Evolutionary conservation across 2,113 vertebrate species (phyloP), one percentile per base, ranked within the genome.

Genomic region (Chaetops frenatus): DNA sequence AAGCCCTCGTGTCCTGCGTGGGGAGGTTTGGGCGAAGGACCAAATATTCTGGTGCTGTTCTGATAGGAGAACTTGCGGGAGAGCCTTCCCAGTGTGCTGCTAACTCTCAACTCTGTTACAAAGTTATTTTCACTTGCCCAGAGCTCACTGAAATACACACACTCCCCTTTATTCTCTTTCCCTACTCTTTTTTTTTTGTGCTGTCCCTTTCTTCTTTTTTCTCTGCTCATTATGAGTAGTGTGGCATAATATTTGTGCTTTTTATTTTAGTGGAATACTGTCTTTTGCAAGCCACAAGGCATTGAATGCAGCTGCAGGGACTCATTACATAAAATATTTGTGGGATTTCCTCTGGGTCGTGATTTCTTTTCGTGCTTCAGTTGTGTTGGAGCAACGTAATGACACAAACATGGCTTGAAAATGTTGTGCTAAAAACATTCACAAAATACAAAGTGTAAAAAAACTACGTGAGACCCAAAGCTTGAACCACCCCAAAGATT

Each of bases 31-130:
- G 17, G 54, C 2, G 6, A 10, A 33, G 12, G 2, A 7, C 15
- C 8, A 0, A 44, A 28, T 12, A 3, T 9, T 11, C 18, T 8
- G 42, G 3, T 9, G 33, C 35, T 17, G 38, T 8, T 51, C 18
- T 24, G 25, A 1, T 0, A 1, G 1, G 3, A 69, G 54, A 36
- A 8, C 4, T 10, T 18, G 10, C 7, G 4, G 10, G 22, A 29
- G 24, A 21, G 10, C 3, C 3, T 17, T 8, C 19, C 7, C 27
- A 2, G 7, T 1, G 33, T 4, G 24, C 12, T 36, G 38, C 25
- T 6, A 7, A 7, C 72, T 18, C 45, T 1, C 0, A 40, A 7
- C 33, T 65, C 36, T 48, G 10, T 33, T 12, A 2, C 5, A 15
- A 60, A 18, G 16, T 31, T 22, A 3, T 12, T 71, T 54, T 10